Evolutionary conservation across 2,888 invertebrate genomes (phyloP).

Genomic region (Stramonita haemastoma): DNA sequence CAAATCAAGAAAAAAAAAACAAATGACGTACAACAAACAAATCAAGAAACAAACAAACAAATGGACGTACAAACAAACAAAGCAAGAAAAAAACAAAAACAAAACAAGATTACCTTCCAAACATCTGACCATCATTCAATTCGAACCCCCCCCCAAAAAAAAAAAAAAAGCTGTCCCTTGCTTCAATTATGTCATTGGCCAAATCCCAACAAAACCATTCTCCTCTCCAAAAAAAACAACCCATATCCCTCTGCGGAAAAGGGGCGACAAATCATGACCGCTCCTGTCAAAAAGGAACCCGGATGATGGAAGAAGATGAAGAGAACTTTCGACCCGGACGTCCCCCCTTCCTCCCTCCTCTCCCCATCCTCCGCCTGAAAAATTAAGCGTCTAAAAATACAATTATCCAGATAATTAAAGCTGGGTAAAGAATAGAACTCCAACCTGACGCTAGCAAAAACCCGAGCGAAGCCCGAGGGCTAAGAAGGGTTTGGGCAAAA

Average conservation of each 20-base stretch:
- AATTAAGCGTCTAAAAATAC: slow-evolving; percentile 33
- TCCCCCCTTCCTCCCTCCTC: not conserved
- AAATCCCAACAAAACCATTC: not conserved
- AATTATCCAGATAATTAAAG: slow-evolving; percentile 23
- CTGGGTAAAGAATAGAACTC: slow-evolving; percentile 13
- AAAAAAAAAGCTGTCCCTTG: not conserved
- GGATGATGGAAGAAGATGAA: slow-evolving; percentile 17
- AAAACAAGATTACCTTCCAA: not conserved
- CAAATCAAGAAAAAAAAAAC: not conserved
- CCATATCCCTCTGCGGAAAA: not conserved
- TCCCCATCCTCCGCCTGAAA: not conserved
- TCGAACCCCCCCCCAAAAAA: too few species aligned
- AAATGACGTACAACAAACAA: not conserved
- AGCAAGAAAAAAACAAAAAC: not conserved
- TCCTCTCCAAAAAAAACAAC: not conserved
- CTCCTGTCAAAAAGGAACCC: not conserved
- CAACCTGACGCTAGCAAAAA: not conserved
- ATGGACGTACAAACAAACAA: not conserved
- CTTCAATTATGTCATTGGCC: not conserved
- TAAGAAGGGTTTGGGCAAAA: not conserved
- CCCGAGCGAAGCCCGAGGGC: not conserved
- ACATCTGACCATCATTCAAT: not conserved
- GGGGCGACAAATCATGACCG: not conserved
- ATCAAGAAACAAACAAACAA: not conserved
- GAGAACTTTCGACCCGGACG: slow-evolving; percentile 13